These are phyloP conservation scores for Helicorthomorpha holstii DNA, from an alignment of 1,140 invertebrate genomes.

Conservation along the genomic window DNA sequence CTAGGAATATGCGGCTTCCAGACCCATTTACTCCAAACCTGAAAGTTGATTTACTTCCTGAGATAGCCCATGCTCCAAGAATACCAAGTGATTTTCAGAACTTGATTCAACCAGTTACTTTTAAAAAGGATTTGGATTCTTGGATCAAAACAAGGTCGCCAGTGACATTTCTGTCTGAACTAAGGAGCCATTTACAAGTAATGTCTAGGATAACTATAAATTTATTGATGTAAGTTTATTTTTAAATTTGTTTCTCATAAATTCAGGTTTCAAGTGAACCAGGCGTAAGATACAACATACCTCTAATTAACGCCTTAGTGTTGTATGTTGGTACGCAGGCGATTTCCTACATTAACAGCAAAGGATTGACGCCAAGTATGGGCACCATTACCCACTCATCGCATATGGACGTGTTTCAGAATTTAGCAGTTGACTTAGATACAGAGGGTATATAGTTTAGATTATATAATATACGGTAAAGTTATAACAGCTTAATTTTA, in stretches of 20 bases:
- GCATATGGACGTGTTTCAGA: conserved; percentile 99
- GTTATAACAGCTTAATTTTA: conserved; percentile 2
- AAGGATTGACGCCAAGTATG: conserved; percentile 81
- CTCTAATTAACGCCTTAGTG: conserved; percentile 90
- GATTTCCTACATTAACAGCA: conserved; percentile 67
- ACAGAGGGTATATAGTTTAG: conserved; percentile 54
- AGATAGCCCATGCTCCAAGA: conserved; percentile 59
- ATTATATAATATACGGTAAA: neutral
- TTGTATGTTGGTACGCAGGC: conserved; percentile 95
- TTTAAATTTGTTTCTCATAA: conserved; percentile 3
- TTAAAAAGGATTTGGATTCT: conserved; percentile 90
- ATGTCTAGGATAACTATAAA: neutral
- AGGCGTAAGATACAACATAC: conserved; percentile 84
- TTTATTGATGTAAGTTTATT: neutral
- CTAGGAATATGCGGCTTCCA: conserved; percentile 89
- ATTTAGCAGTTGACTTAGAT: conserved; percentile 90
- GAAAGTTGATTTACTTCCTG: conserved; percentile 87
- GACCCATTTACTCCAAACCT: conserved; percentile 96
- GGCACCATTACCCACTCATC: conserved; percentile 90
- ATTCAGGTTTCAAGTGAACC: conserved; percentile 52
- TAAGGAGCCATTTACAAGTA: conserved; percentile 72
- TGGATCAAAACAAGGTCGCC: conserved; percentile 88
- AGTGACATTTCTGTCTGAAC: conserved; percentile 85
- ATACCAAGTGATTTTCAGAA: conserved; percentile 75
- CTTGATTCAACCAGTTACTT: conserved; percentile 67